Evolutionary conservation across 2,113 vertebrate species (phyloP).

Genomic region (Puffinus mauretanicus): DNA sequence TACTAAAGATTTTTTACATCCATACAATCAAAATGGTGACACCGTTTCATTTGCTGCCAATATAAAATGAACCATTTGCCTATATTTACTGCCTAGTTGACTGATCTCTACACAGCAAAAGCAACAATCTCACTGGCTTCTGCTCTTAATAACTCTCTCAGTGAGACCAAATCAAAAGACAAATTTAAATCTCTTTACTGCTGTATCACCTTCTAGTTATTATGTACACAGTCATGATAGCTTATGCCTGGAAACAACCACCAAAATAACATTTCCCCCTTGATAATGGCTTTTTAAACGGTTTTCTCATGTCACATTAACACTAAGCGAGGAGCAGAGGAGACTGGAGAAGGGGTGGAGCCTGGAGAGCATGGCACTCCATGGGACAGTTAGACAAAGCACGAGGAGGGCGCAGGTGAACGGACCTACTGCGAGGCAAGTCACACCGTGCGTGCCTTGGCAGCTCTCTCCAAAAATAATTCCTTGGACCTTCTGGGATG

Average conservation of each 20-base stretch:
- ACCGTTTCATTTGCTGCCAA: neutral
- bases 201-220: neutral
- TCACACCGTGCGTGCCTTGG: neutral
- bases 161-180: neutral
- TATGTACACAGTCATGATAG: neutral
- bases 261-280: neutral
- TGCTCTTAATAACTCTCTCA: neutral
- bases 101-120: neutral
- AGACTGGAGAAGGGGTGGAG: neutral
- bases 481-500: neutral
- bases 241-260: neutral
- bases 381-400: neutral
- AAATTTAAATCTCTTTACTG: neutral
- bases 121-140: neutral
- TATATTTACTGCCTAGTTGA: neutral
- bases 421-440: neutral
- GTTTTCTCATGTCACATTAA: neutral
- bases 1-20: neutral
- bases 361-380: neutral
- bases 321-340: neutral
- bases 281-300: neutral
- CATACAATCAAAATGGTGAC: neutral
- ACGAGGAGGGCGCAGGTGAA: neutral
- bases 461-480: conserved; percentile 28
- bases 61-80: neutral